Conservation (phyloP, 1,140 invertebrate species). For the Drosophila leontia region DNA sequence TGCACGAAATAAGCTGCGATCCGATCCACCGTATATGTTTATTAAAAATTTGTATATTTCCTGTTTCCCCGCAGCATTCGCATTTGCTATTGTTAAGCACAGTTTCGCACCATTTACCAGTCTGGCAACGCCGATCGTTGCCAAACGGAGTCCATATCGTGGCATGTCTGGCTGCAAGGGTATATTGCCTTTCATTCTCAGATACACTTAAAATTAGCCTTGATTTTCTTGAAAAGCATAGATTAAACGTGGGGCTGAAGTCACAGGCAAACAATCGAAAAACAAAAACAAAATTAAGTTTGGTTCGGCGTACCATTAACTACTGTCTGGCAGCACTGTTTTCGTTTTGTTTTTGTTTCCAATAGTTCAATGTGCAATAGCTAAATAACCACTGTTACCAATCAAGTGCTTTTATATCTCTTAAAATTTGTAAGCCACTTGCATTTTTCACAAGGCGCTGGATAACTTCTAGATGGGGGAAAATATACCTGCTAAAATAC, state of each 20-base stretch:
- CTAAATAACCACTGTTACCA: not conserved
- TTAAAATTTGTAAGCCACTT: too few relatives aligned
- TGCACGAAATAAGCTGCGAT: too few relatives aligned
- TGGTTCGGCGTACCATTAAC: not conserved
- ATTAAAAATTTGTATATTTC: not conserved
- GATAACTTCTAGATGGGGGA: not conserved
- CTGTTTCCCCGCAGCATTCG: conserved; percentile 49
- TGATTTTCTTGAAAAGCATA: not conserved
- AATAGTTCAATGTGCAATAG: not conserved
- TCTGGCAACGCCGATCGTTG: too few relatives aligned
- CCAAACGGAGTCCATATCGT: too few relatives aligned
- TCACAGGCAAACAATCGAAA: too few relatives aligned
- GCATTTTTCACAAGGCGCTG: not conserved
- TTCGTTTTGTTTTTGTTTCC: not conserved
- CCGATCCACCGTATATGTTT: too few relatives aligned
- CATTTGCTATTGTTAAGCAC: conserved; percentile 61
- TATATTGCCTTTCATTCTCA: not conserved
- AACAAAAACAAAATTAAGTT: too few relatives aligned
- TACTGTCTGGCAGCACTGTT: conserved; percentile 3
- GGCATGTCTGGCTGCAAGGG: too few relatives aligned
- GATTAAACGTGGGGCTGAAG: not conserved
- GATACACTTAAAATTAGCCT: not conserved
- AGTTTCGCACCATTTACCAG: too few relatives aligned
- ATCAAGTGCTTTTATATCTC: not conserved
- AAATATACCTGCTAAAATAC: not conserved